phyloP scores from a whole-genome alignment of 2,113 vertebrate species.

The Gorsachius goisagi region DNA sequence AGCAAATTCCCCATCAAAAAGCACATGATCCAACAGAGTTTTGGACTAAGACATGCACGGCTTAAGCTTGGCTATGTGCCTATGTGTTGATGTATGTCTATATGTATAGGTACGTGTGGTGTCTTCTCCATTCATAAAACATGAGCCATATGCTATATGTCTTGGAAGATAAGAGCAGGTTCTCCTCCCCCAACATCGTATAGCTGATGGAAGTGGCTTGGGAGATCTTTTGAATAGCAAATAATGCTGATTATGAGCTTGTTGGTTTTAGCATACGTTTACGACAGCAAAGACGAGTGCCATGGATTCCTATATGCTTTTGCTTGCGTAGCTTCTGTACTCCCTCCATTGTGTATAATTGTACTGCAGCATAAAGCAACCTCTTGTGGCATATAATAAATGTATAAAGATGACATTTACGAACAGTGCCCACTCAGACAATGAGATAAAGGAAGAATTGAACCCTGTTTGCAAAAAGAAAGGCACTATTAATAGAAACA shows the following conservation, averaged over 20 bases:
- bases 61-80: background rate
- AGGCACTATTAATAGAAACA: background rate
- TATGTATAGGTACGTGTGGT: background rate
- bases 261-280: background rate
- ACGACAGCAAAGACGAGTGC: background rate
- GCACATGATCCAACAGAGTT: background rate
- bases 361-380: background rate
- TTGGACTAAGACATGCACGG: accelerated
- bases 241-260: background rate
- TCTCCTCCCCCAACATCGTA: background rate
- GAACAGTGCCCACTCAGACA: background rate
- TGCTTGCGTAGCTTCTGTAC: background rate
- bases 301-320: background rate
- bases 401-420: background rate
- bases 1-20: background rate
- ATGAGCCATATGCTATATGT: background rate
- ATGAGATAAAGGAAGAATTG: background rate
- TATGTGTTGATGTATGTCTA: background rate
- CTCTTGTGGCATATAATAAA: background rate
- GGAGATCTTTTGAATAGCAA: constrained; percentile 15
- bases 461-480: background rate
- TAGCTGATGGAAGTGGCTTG: background rate
- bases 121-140: background rate
- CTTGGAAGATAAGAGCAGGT: background rate
- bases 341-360: background rate